Evolutionary conservation across 2,797 vertebrate species (phyloP).

Genomic region (Carduelis carduelis): DNA sequence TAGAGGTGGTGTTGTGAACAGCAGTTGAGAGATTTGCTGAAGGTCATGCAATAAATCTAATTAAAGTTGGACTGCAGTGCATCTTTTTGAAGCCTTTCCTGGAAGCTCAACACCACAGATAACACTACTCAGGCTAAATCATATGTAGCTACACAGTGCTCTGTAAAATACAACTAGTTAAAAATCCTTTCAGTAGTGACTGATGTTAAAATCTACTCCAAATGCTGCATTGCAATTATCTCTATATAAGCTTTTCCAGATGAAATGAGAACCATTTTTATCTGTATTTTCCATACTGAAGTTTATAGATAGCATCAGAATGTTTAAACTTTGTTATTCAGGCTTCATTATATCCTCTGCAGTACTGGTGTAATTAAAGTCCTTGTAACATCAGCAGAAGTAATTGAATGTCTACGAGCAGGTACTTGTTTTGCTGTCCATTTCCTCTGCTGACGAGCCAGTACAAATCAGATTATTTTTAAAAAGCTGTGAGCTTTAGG

Average conservation of each 20-base stretch:
- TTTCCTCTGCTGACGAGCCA: background rate
- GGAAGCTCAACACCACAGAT: background rate
- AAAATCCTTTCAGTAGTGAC: background rate
- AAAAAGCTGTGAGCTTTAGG: background rate
- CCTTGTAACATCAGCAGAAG: background rate
- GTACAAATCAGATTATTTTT: slow-evolving; percentile 31
- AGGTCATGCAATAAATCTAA: slow-evolving; percentile 36
- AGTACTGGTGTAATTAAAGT: slow-evolving; percentile 57
- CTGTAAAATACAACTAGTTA: slow-evolving; percentile 15
- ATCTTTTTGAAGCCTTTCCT: slow-evolving; percentile 29
- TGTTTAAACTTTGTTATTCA: slow-evolving; percentile 58
- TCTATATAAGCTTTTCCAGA: slow-evolving; percentile 44
- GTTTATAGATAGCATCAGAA: slow-evolving; percentile 52
- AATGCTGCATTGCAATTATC: slow-evolving; percentile 35
- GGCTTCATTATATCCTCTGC: slow-evolving; percentile 49
- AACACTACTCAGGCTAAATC: background rate
- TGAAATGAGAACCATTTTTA: slow-evolving; percentile 60
- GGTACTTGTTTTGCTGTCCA: slow-evolving; percentile 38
- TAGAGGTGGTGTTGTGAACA: background rate
- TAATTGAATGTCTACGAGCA: background rate
- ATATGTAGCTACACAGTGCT: background rate
- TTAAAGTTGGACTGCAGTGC: background rate
- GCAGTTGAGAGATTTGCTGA: background rate
- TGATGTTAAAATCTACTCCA: slow-evolving; percentile 33
- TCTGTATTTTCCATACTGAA: slow-evolving; percentile 57